phyloP scores from a whole-genome alignment of 2,888 invertebrate genomes.

The Crematogaster levior region DNA sequence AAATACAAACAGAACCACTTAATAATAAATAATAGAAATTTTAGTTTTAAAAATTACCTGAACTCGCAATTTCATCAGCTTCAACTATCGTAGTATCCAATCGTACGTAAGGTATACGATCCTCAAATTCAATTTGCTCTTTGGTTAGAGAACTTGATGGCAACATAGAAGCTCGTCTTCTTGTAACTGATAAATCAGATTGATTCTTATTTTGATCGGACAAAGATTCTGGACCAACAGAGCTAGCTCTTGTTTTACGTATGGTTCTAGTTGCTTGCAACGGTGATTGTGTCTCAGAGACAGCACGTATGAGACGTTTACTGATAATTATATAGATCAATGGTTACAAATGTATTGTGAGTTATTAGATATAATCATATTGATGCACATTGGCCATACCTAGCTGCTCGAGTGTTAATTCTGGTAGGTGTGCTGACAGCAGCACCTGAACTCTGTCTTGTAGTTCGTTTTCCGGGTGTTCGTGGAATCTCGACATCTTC shows the following conservation, averaged over 20 bases:
- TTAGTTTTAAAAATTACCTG: constrained; percentile 16
- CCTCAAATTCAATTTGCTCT: constrained; percentile 72
- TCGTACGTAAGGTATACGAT: constrained; percentile 28
- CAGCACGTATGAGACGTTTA: constrained; percentile 72
- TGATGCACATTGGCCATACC: constrained; percentile 42
- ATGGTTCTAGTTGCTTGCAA: constrained; percentile 68
- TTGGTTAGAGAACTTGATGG: constrained; percentile 71
- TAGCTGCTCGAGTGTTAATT: constrained; percentile 17
- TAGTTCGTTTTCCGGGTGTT: constrained; percentile 63
- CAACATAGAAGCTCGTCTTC: constrained; percentile 69
- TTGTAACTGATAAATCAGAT: constrained; percentile 67
- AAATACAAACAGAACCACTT: neutral
- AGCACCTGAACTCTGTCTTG: neutral
- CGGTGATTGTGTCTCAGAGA: constrained; percentile 79
- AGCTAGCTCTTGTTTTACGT: constrained; percentile 79
- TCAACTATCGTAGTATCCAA: constrained; percentile 50
- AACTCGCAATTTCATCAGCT: constrained; percentile 31
- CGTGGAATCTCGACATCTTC: constrained; percentile 67
- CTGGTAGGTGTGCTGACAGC: constrained; percentile 8
- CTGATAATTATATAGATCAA: neutral
- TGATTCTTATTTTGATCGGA: constrained; percentile 29
- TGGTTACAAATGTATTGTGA: neutral
- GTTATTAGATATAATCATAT: neutral
- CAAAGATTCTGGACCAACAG: constrained; percentile 73
- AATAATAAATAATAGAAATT: neutral